These are phyloP conservation scores for Solenodon paradoxus DNA, from an alignment of 2,113 vertebrate species.

Conservation along the genomic window DNA sequence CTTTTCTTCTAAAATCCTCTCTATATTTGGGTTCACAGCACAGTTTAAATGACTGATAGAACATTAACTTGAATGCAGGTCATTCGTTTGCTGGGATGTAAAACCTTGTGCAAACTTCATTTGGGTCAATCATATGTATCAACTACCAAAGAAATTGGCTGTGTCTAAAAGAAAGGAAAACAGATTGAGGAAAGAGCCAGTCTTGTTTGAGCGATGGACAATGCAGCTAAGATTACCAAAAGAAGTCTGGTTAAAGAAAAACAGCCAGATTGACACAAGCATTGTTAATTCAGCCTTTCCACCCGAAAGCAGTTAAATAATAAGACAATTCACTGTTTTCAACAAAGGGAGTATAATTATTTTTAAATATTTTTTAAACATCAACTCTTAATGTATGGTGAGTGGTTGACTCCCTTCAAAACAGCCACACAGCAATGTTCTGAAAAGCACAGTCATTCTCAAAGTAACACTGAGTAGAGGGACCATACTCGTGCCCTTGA, in stretches of 20 bases:
- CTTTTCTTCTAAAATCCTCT: background rate
- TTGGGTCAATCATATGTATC: background rate
- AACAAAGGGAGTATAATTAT: background rate
- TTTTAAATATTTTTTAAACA: background rate
- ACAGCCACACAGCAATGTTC: background rate
- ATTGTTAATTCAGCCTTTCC: background rate
- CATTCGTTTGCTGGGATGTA: background rate
- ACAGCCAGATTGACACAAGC: background rate
- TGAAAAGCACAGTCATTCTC: background rate
- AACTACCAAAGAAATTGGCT: background rate
- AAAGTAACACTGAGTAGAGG: background rate
- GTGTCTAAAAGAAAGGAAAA: background rate
- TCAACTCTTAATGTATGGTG: background rate
- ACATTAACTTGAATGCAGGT: background rate
- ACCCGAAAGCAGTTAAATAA: slow-evolving; percentile 7
- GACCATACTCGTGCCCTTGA: background rate
- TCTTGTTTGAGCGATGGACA: background rate
- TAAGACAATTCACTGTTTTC: background rate
- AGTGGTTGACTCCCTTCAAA: background rate
- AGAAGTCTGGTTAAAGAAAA: background rate
- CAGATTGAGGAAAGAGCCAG: background rate
- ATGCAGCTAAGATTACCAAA: background rate
- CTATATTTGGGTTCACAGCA: background rate
- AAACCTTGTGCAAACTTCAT: background rate
- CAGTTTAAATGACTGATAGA: background rate